Evolutionary conservation across 2,797 vertebrate species (phyloP), one percentile per base, ranked within the genome.

Genomic region (Mallotus villosus): DNA sequence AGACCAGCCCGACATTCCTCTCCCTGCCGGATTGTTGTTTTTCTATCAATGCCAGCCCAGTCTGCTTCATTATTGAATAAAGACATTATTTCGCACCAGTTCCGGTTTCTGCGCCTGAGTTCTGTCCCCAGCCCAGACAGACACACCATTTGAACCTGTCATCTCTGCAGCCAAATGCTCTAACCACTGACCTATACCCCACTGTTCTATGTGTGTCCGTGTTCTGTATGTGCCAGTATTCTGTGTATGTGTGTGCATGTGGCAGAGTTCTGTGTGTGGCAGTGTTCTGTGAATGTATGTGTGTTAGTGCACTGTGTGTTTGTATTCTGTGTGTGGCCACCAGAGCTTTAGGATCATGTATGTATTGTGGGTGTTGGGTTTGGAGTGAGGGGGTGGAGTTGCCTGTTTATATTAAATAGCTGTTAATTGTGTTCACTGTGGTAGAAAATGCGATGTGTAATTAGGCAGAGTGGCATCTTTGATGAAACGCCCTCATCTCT

Each of bases 401-500:
- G 19, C 66, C 21, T 70, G 8, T 67, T 49, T 67, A 67, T 51
- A 51, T 67, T 67, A 51, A 67, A 46, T 67, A 67, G 64, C 24
- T 66, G 64, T 67, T 67, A 53, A 67, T 67, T 67, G 46, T 53
- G 65, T 53, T 67, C 65, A 67, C 51, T 19, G 14, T 67, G 24
- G 24, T 19, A 67, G 65, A 25, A 67, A 67, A 67, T 67, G 46
- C 24, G 8, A 53, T 67, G 65, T 67, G 65, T 67, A 67, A 67
- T 67, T 67, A 67, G 65, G 46, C 16, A n/a, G 65, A 29, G 46
- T 67, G 65, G 16, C 22, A 24, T 53, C 14, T 67, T 67, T 67
- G 65, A 67, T 67, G 16, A 67, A 67, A 46, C 65, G 29, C 65
- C 53, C 24, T 67, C 65, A 67, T 67, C 65, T 67, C 41, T 67